Conservation (phyloP, 1,140 invertebrate genomes). For the Neodiprion virginianus region DNA sequence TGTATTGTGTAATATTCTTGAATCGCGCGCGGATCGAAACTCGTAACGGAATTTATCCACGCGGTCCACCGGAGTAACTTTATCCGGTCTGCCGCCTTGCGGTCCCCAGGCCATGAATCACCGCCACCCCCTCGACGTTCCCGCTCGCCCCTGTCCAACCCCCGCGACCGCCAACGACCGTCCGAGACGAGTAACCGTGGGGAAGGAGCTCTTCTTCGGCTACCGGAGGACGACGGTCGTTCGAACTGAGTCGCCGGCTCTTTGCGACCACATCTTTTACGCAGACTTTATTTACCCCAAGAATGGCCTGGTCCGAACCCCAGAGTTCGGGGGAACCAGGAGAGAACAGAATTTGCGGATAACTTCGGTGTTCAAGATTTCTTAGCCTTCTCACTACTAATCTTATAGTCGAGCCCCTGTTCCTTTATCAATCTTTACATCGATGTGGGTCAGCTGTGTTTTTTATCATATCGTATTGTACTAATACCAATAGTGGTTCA, state of each 20-base stretch:
- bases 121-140: not conserved
- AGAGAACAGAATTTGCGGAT: too few relatives aligned
- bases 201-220: not conserved
- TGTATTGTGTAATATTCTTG: not conserved
- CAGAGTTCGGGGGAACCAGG: too few relatives aligned
- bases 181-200: not conserved
- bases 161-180: not conserved
- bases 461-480: too few relatives aligned
- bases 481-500: too few relatives aligned
- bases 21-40: not conserved
- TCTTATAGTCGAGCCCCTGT: too few relatives aligned
- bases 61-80: slow-evolving; percentile 4
- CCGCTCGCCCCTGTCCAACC: not conserved
- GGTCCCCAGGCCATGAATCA: not conserved
- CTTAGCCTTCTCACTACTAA: too few relatives aligned
- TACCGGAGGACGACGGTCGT: too few relatives aligned
- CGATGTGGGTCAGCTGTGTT: too few relatives aligned
- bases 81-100: slow-evolving; percentile 4
- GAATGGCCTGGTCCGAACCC: too few relatives aligned
- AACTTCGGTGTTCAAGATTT: too few relatives aligned
- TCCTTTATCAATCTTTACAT: too few relatives aligned
- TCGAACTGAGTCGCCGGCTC: not conserved
- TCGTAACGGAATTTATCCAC: slow-evolving; percentile 7
- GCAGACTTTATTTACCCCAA: too few relatives aligned
- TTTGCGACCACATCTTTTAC: not conserved